Evolutionary conservation across 2,113 vertebrate species (phyloP), one percentile per base, ranked within the genome.

Genomic region (Poeciliopsis prolifica): DNA sequence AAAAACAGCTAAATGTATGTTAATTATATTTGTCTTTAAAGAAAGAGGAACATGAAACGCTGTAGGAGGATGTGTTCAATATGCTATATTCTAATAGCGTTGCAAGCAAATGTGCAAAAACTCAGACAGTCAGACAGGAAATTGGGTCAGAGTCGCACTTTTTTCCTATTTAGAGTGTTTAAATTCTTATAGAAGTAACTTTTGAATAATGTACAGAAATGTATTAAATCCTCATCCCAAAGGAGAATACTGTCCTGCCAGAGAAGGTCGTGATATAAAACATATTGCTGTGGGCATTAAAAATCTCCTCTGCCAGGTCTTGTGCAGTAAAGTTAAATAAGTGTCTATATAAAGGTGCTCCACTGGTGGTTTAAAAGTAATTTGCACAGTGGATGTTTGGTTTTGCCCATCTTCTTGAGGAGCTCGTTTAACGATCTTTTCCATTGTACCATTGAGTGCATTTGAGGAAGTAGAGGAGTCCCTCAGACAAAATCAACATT

Each of bases 121-220:
- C 0, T 54, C 65, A 29, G 17, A 44, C 28, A 44, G 9, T n/a
- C 29, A 66, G 22, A 48, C 30, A 69, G 35, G 37, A 80, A 61
- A 10, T 63, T 75, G 68, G 64, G 37, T 19, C 19, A 4, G 66
- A 61, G 12, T 63, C 24, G 73, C 51, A 28, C 30, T 48, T 60
- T 51, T 75, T 35, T 17, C 58, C 26, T 44, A 60, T 42, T 42
- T 15, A 15, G 22, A 37, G 51, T 31, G 64, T 35, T 81, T 69
- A 76, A 5, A 37, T 15, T 44, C 30, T 37, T 77, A 30, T 17
- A 37, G 22, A 1, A 26, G 11, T 26, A 29, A 13, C 4, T 17
- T 48, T 48, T 48, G 44, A 19, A 19, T 48, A 19, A 19, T 5
- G 4, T 28, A 13, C 28, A 62, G 15, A 15, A 30, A 29, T 6